A percentile compares a stretch with the other conserved stretches of the same genome.
phyloP scores from a whole-genome alignment of 2,888 invertebrate species.

The Drosophila imparisetae region DNA sequence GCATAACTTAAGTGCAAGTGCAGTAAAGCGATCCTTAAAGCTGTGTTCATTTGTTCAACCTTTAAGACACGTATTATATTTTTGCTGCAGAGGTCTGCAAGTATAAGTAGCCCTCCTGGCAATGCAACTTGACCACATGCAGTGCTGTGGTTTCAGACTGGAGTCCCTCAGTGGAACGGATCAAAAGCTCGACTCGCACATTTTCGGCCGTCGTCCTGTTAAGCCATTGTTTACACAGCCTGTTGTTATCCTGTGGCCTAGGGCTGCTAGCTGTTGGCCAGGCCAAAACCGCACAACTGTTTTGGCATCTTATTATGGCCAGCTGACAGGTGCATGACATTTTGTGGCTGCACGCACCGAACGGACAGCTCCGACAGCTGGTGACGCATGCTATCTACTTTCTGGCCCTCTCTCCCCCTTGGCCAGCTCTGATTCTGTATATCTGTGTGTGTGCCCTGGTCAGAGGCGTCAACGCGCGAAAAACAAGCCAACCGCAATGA shows the following conservation, averaged over 20 bases:
- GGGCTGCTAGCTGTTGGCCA: slow-evolving; percentile 42
- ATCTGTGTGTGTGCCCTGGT: slow-evolving; percentile 9
- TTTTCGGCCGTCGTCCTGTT: slow-evolving; percentile 3
- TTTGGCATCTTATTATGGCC: slow-evolving; percentile 80
- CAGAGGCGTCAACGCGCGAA: slow-evolving; percentile 59
- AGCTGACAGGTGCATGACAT: slow-evolving; percentile 78
- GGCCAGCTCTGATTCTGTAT: slow-evolving; percentile 3
- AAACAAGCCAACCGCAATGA: slow-evolving; percentile 58
- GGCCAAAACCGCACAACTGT: slow-evolving; percentile 77
- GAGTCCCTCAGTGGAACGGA: slow-evolving; percentile 11
- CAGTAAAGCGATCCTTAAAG: not conserved
- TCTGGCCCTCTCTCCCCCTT: not conserved
- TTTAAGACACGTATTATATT: not conserved
- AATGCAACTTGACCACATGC: slow-evolving; percentile 29
- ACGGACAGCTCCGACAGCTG: slow-evolving; percentile 48
- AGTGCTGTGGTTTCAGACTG: slow-evolving; percentile 5
- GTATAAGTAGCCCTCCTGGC: not conserved
- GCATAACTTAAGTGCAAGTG: not conserved
- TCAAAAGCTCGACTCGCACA: slow-evolving; percentile 15
- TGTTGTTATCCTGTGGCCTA: slow-evolving; percentile 41
- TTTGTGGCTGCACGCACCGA: slow-evolving; percentile 74
- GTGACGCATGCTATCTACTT: slow-evolving; percentile 37
- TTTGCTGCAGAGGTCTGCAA: too few species aligned
- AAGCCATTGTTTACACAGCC: slow-evolving; percentile 21
- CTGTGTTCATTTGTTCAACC: not conserved